Percentiles rank a stretch among this genome's conserved stretches.
Conservation (phyloP, 1,140 invertebrate species). For the Apis dorsata region DNA sequence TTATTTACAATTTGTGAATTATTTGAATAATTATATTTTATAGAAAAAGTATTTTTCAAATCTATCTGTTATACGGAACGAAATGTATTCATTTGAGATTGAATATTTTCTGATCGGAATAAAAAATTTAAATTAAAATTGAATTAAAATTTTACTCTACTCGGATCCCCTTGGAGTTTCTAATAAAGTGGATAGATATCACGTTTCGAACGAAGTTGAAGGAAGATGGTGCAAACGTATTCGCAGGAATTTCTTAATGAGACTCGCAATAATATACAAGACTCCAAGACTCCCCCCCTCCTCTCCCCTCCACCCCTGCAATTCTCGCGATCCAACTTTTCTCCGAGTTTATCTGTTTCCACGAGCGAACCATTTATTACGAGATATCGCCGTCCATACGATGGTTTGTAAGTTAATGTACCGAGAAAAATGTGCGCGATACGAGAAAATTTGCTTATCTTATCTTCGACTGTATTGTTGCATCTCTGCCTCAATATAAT, state of each 20-base stretch:
- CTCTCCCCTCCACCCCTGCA: not conserved
- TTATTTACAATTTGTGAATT: too few relatives aligned
- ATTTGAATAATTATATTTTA: too few relatives aligned
- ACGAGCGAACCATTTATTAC: not conserved
- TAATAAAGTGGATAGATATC: not conserved
- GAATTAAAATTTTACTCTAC: not conserved
- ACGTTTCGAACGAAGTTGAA: not conserved
- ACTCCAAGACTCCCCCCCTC: not conserved
- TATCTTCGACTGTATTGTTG: not conserved
- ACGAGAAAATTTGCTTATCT: not conserved
- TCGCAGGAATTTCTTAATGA: constrained; percentile 7
- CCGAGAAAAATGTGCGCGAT: not conserved
- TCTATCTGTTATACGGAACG: too few relatives aligned
- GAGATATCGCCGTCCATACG: not conserved
- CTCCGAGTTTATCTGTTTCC: not conserved
- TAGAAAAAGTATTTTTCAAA: too few relatives aligned
- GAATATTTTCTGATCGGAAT: too few relatives aligned
- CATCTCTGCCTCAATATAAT: not conserved
- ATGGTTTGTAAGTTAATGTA: not conserved
- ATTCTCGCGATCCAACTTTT: constrained; percentile 6
- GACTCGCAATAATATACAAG: not conserved
- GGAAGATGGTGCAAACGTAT: not conserved
- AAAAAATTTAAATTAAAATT: too few relatives aligned
- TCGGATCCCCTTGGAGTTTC: not conserved
- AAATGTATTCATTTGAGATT: too few relatives aligned